Conservation (phyloP, 2,888 invertebrate species). For the Lepidochrysops patricia region DNA sequence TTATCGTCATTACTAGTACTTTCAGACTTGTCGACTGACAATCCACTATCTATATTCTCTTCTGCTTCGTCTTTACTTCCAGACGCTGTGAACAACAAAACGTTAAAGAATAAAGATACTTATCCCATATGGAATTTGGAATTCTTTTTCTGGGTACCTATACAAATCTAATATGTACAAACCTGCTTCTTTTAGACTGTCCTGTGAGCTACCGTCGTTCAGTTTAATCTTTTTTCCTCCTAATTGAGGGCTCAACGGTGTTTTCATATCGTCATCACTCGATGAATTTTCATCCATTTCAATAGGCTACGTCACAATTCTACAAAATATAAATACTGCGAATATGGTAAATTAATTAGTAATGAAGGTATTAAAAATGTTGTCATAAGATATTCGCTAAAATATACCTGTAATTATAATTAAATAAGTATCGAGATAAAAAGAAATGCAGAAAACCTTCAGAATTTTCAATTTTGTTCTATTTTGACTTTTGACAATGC, state of each 20-base stretch:
- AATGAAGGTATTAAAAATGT: not conserved
- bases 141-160: constrained; percentile 11
- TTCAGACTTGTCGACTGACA: constrained; percentile 65
- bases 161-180: constrained; percentile 28
- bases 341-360: not conserved
- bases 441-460: not conserved
- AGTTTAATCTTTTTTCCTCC: constrained; percentile 61
- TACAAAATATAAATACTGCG: constrained; percentile 14
- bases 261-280: constrained; percentile 57
- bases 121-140: constrained; percentile 36
- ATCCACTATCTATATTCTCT: constrained; percentile 63
- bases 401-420: not conserved
- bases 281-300: constrained; percentile 62
- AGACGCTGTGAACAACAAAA: constrained; percentile 22
- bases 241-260: constrained; percentile 42
- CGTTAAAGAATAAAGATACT: constrained; percentile 36
- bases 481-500: not conserved
- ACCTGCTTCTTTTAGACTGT: constrained; percentile 53
- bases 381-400: not conserved
- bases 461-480: not conserved
- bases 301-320: constrained; percentile 28
- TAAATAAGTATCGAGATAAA: not conserved
- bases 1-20: constrained; percentile 60
- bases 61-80: constrained; percentile 35
- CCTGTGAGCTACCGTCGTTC: constrained; percentile 65